These are phyloP conservation scores for Tetramorium parvispinum DNA, from an alignment of 1,140 invertebrate species.

Conservation along the genomic window DNA sequence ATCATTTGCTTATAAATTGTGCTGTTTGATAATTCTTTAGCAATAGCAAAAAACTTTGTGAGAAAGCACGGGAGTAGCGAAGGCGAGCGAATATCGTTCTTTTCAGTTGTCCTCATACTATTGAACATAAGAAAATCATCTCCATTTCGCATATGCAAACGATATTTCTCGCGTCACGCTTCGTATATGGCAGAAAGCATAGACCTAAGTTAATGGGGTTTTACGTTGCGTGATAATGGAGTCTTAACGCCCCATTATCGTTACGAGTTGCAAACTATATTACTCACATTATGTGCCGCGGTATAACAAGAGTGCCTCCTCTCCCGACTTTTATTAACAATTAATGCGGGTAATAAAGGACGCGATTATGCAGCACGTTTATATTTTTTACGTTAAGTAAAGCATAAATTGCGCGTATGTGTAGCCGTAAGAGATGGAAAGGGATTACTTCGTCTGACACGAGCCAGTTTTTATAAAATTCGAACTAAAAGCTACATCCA, in stretches of 20 bases:
- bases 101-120: background rate
- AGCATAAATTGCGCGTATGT: slow-evolving; percentile 31
- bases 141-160: slow-evolving; percentile 50
- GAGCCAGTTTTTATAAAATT: background rate
- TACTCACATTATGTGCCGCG: slow-evolving; percentile 43
- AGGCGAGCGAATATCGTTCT: background rate
- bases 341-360: slow-evolving; percentile 57
- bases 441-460: background rate
- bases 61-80: background rate
- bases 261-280: slow-evolving; percentile 67
- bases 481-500: background rate
- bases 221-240: slow-evolving; percentile 68
- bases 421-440: background rate
- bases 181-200: slow-evolving; percentile 53
- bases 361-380: slow-evolving; percentile 40
- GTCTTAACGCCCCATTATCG: slow-evolving; percentile 65
- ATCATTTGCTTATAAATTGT: background rate
- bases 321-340: slow-evolving; percentile 62
- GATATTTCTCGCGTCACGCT: slow-evolving; percentile 58
- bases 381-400: slow-evolving; percentile 57
- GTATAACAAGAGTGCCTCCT: slow-evolving; percentile 53
- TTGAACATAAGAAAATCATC: slow-evolving; percentile 42
- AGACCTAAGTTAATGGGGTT: slow-evolving; percentile 62
- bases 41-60: background rate
- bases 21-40: background rate